A percentile compares a stretch with the other conserved stretches of the same genome.
Evolutionary conservation across 2,888 invertebrate genomes (phyloP).

Genomic region (Oligia latruncula): DNA sequence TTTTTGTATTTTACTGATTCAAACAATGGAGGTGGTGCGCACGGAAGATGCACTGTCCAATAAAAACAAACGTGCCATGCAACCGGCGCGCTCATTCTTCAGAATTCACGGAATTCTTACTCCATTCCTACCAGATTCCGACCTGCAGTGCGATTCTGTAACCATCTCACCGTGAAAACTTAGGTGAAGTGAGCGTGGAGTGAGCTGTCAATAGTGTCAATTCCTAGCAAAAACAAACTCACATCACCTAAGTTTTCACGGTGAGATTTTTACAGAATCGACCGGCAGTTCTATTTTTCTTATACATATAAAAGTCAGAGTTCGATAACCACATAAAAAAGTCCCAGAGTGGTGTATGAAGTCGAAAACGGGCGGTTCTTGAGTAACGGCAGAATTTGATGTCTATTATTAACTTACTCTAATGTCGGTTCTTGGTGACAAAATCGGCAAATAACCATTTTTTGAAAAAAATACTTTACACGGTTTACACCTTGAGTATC

Average conservation of each 20-base stretch:
- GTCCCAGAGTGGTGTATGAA: neutral
- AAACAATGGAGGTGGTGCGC: conserved; percentile 64
- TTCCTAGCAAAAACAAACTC: no score
- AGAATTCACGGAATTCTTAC: conserved; percentile 27
- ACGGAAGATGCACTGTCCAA: conserved; percentile 34
- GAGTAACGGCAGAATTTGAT: conserved; percentile 28
- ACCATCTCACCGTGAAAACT: no score
- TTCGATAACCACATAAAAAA: neutral
- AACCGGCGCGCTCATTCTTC: conserved; percentile 18
- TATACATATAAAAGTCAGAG: neutral
- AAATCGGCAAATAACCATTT: neutral
- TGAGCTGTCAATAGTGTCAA: no score
- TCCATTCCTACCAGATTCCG: conserved; percentile 20
- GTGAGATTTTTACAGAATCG: no score
- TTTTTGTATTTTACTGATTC: conserved; percentile 60
- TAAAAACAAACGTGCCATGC: conserved; percentile 40
- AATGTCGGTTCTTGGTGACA: conserved; percentile 1
- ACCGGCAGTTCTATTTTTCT: conserved; percentile 2
- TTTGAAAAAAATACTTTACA: neutral
- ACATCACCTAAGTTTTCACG: no score
- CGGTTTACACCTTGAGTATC: conserved; percentile 3
- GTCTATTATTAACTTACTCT: neutral
- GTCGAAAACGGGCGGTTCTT: conserved; percentile 22
- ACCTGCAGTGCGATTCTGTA: neutral
- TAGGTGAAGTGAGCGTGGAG: no score